Evolutionary conservation across 2,797 vertebrate species (phyloP).

Genomic region (Poecilia velifera): DNA sequence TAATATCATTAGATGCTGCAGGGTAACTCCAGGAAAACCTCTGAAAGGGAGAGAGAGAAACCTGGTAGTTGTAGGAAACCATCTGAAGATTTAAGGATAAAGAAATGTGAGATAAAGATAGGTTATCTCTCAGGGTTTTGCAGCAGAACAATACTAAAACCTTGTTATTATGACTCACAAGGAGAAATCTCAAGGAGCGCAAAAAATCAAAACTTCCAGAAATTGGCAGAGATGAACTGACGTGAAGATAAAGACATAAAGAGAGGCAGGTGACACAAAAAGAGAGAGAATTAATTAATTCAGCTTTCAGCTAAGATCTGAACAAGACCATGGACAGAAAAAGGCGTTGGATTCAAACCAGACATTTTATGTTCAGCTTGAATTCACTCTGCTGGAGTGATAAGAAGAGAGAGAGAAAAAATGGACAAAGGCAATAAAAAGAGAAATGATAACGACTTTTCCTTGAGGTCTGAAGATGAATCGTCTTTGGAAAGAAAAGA

Average conservation of each 20-base stretch:
- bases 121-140: conserved; percentile 37
- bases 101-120: conserved; percentile 39
- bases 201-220: conserved; percentile 9
- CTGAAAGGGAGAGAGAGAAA: conserved; percentile 12
- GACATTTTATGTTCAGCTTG: not conserved
- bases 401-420: conserved; percentile 18
- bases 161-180: conserved; percentile 48
- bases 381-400: conserved; percentile 8
- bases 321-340: conserved; percentile 11
- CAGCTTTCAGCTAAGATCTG: conserved; percentile 14
- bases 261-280: conserved; percentile 19
- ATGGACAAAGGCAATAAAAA: conserved; percentile 31
- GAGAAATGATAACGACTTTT: conserved; percentile 37
- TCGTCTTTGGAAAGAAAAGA: conserved; percentile 3
- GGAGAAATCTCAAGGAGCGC: conserved; percentile 41
- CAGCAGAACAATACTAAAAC: conserved; percentile 43
- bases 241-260: conserved; percentile 17
- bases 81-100: not conserved
- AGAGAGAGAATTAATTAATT: conserved; percentile 19
- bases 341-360: conserved; percentile 23
- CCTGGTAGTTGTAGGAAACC: not conserved
- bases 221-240: conserved; percentile 13
- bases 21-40: not conserved
- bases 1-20: conserved; percentile 5
- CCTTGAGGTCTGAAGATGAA: conserved; percentile 33